Evolutionary conservation across 1,140 invertebrate species (phyloP).

Genomic region (Drosophila littoralis): DNA sequence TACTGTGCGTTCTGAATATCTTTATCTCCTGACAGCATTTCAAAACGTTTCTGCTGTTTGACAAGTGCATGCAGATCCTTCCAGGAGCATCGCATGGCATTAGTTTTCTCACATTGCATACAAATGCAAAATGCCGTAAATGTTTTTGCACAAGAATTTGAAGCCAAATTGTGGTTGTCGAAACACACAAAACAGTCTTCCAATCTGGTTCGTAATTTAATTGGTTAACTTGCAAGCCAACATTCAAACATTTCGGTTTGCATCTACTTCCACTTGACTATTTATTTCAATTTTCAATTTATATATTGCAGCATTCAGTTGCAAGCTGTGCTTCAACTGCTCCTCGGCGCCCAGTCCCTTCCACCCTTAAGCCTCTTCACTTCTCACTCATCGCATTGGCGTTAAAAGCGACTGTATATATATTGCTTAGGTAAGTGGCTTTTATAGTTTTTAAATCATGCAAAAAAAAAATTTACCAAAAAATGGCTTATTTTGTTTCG

Average conservation of each 20-base stretch:
- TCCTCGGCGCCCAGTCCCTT: not conserved
- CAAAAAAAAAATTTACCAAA: no score
- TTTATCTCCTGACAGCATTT: not conserved
- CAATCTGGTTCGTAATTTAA: conserved; percentile 10
- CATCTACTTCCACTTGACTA: conserved; percentile 34
- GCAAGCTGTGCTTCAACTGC: conserved; percentile 2
- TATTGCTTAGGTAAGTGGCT: no score
- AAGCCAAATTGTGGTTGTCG: not conserved
- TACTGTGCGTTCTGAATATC: not conserved
- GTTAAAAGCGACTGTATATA: no score
- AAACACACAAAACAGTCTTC: not conserved
- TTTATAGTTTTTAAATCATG: no score
- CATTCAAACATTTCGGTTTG: conserved; percentile 25
- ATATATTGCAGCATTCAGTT: conserved; percentile 35
- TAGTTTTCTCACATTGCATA: not conserved
- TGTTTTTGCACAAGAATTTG: not conserved
- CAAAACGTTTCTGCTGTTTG: not conserved
- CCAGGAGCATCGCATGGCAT: not conserved
- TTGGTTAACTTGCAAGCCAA: conserved; percentile 1
- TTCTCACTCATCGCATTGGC: no score
- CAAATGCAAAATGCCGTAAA: not conserved
- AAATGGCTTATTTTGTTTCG: no score
- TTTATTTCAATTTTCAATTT: conserved; percentile 55
- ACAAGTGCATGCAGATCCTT: conserved; percentile 2
- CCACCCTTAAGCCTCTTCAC: no score